These are phyloP conservation scores for Diphyllodes magnificus DNA, from an alignment of 2,113 vertebrate genomes.

Conservation along the genomic window DNA sequence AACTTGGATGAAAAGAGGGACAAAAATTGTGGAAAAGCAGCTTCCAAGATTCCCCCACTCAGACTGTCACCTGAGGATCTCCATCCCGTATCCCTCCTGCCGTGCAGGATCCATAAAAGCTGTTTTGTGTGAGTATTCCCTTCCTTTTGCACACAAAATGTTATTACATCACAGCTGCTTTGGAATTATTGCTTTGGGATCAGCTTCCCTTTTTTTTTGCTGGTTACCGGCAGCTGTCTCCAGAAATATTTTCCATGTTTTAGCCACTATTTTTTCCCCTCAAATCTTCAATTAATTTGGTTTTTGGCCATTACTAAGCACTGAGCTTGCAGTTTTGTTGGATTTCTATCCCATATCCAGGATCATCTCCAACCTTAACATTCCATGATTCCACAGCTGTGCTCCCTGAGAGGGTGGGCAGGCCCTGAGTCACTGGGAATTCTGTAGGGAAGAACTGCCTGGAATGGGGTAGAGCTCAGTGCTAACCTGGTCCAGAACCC, in stretches of 20 bases:
- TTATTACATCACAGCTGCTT: neutral
- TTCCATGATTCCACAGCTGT: neutral
- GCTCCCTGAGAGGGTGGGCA: neutral
- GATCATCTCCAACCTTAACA: neutral
- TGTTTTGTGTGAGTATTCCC: neutral
- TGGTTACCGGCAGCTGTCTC: neutral
- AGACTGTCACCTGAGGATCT: neutral
- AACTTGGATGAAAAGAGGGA: neutral
- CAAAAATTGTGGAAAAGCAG: neutral
- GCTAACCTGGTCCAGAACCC: neutral
- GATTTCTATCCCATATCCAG: neutral
- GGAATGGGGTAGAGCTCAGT: neutral
- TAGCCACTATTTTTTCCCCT: neutral
- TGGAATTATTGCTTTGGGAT: neutral
- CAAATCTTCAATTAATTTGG: neutral
- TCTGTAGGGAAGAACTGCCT: accelerated
- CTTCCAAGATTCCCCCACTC: neutral
- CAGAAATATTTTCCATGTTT: neutral
- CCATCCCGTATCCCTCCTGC: accelerated
- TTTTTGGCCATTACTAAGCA: neutral
- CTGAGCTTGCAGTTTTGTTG: neutral
- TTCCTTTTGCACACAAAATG: neutral
- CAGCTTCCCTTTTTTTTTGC: neutral
- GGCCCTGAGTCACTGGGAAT: neutral
- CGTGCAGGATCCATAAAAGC: neutral